Percentiles rank a stretch among this genome's conserved stretches.
Evolutionary conservation across 2,888 invertebrate genomes (phyloP).

Genomic region (Pyrocoelia pectoralis): DNA sequence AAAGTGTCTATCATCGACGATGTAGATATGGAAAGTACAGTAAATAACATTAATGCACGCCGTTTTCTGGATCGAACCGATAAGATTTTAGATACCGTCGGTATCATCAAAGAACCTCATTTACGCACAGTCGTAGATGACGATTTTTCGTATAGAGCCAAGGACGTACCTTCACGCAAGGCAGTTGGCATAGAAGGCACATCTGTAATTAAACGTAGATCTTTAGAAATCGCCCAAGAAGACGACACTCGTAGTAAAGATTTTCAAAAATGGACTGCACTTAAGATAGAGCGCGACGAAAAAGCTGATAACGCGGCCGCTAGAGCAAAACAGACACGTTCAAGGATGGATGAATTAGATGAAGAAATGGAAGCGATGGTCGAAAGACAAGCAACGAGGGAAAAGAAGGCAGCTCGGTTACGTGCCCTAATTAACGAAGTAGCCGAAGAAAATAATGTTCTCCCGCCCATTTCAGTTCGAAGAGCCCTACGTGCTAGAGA

Average conservation of each 20-base stretch:
- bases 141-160: slow-evolving; percentile 6
- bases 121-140: slow-evolving; percentile 54
- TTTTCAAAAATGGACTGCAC: slow-evolving; percentile 67
- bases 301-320: slow-evolving; percentile 65
- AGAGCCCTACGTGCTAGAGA: slow-evolving; percentile 44
- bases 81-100: slow-evolving; percentile 71
- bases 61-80: slow-evolving; percentile 67
- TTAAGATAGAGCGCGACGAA: slow-evolving; percentile 50
- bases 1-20: slow-evolving; percentile 69
- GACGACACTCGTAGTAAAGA: slow-evolving; percentile 38
- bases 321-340: slow-evolving; percentile 71
- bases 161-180: background rate
- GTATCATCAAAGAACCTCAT: slow-evolving; percentile 64
- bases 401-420: slow-evolving; percentile 75
- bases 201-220: slow-evolving; percentile 58
- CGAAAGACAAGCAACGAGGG: slow-evolving; percentile 73
- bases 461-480: slow-evolving; percentile 47
- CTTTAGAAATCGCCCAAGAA: slow-evolving; percentile 51
- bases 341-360: slow-evolving; percentile 75
- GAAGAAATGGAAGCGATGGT: slow-evolving; percentile 77
- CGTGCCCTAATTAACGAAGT: slow-evolving; percentile 72
- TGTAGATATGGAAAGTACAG: slow-evolving; percentile 69
- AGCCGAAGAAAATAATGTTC: slow-evolving; percentile 53
- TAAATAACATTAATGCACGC: slow-evolving; percentile 66
- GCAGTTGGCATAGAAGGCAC: slow-evolving; percentile 41